Percentiles rank a stretch among this genome's conserved stretches.
Conservation (phyloP, 37 sponge, comb jelly and placozoan genomes). For the Spongilla lacustris region DNA sequence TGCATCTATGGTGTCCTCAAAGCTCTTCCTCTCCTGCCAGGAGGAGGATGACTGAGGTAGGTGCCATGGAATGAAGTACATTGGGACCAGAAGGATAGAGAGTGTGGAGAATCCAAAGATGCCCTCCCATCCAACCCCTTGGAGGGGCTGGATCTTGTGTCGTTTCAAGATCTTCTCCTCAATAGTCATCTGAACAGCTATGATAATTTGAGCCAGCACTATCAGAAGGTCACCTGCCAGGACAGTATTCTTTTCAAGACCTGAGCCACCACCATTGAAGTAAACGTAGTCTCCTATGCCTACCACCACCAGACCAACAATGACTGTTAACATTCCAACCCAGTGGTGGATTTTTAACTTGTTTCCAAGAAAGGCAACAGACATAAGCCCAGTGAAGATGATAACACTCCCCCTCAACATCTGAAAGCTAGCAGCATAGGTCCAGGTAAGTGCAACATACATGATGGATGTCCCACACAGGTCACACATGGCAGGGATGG, state of each 20-base stretch:
- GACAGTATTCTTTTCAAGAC: conserved; percentile 11
- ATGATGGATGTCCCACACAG: conserved; percentile 85
- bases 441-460: conserved; percentile 94
- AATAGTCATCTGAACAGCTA: conserved; percentile 83
- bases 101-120: conserved; percentile 87
- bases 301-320: conserved; percentile 89
- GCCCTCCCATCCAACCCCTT: conserved; percentile 98
- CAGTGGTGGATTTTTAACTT: conserved; percentile 76
- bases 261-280: conserved; percentile 11
- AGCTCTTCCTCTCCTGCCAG: conserved; percentile 75
- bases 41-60: conserved; percentile 64
- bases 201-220: conserved; percentile 87
- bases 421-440: conserved; percentile 95
- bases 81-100: conserved; percentile 75
- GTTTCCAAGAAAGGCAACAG: conserved; percentile 85
- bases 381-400: conserved; percentile 95
- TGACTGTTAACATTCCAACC: conserved; percentile 89
- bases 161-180: conserved; percentile 93
- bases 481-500: conserved; percentile 93
- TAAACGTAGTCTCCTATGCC: conserved; percentile 82
- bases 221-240: conserved; percentile 92
- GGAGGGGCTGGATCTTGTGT: conserved; percentile 87
- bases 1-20: conserved; percentile 93
- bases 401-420: conserved; percentile 97
- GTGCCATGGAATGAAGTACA: conserved; percentile 97